phyloP scores from a whole-genome alignment of 2,797 vertebrate species.

The Avahi laniger region DNA sequence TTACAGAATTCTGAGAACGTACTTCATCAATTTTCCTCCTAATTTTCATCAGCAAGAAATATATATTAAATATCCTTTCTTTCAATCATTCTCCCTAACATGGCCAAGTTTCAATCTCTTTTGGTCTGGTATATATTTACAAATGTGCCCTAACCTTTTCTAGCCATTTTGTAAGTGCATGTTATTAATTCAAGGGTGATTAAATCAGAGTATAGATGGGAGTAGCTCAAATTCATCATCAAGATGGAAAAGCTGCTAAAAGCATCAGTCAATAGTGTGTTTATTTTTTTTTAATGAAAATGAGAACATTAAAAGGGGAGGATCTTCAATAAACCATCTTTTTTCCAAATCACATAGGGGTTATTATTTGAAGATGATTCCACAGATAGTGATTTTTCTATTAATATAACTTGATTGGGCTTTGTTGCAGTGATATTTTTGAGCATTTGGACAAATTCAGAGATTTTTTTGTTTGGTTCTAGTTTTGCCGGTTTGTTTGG shows the following conservation, averaged over 20 bases:
- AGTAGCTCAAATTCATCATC: neutral
- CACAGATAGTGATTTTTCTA: neutral
- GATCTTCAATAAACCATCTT: neutral
- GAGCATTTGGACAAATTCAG: neutral
- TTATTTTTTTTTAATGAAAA: slow-evolving; percentile 18
- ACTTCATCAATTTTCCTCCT: neutral
- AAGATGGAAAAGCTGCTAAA: slow-evolving; percentile 36
- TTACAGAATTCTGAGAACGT: slow-evolving; percentile 18
- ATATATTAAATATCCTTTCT: neutral
- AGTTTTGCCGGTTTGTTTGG: neutral
- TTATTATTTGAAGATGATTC: neutral
- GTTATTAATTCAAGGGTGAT: slow-evolving; percentile 34
- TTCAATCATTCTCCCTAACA: neutral
- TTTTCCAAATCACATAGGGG: neutral
- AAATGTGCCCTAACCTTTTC: neutral
- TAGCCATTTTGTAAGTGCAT: neutral
- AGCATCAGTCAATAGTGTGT: neutral
- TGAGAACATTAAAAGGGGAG: neutral
- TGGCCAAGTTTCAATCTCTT: neutral
- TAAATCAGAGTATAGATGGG: neutral
- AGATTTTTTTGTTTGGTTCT: neutral
- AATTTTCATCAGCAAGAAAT: neutral
- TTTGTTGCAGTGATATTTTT: neutral
- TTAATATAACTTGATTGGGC: neutral
- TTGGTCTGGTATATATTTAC: neutral